phyloP scores from a whole-genome alignment of 1,140 invertebrate species.

The Pinna nobilis region DNA sequence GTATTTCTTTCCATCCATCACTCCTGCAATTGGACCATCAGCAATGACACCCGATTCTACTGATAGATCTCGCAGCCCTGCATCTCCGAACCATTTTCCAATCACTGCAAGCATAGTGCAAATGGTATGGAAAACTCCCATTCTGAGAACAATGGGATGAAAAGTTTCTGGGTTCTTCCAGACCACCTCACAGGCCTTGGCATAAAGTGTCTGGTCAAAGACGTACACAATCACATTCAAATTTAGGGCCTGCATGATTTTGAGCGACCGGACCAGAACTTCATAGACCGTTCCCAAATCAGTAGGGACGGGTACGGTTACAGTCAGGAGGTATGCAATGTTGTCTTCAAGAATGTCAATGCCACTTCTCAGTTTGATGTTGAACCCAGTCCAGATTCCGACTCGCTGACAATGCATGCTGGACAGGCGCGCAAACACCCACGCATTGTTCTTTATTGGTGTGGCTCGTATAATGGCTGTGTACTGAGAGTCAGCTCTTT shows the following conservation, averaged over 20 bases:
- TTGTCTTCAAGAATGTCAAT: neutral
- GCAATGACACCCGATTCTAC: too few relatives aligned
- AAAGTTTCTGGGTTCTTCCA: neutral
- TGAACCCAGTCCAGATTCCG: conserved; percentile 30
- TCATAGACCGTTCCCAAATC: neutral
- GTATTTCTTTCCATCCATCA: too few relatives aligned
- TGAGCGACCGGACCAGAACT: neutral
- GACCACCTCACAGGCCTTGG: neutral
- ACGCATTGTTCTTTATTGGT: neutral
- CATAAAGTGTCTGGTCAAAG: conserved; percentile 12
- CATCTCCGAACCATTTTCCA: too few relatives aligned
- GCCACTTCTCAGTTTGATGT: conserved; percentile 3
- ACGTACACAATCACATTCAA: neutral
- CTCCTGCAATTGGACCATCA: too few relatives aligned
- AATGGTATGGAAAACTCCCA: too few relatives aligned
- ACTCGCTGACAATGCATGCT: neutral
- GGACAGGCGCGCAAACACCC: neutral
- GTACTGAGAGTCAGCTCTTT: neutral
- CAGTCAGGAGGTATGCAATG: neutral
- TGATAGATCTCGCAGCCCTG: too few relatives aligned
- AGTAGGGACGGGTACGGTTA: neutral
- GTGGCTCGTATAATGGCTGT: too few relatives aligned
- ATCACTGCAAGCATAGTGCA: too few relatives aligned
- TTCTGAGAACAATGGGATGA: neutral
- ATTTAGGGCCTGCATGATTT: neutral